These are phyloP conservation scores for Propithecus coquereli DNA, from an alignment of 2,113 vertebrate species.

Conservation along the genomic window DNA sequence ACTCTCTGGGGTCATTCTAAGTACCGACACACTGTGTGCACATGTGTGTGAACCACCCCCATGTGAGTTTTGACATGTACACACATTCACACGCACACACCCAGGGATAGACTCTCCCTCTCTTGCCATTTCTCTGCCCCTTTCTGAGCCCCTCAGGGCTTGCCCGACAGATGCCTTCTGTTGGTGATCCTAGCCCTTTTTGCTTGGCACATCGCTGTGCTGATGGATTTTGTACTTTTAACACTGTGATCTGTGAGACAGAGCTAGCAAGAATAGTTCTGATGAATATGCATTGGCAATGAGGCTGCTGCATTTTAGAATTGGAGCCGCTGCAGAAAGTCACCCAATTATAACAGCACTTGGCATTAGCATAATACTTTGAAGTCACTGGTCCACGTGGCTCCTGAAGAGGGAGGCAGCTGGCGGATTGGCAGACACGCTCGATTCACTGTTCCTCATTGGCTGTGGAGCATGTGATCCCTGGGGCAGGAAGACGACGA, in stretches of 20 bases:
- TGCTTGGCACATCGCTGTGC: neutral
- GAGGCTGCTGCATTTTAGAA: constrained; percentile 13
- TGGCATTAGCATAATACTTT: constrained; percentile 40
- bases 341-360: neutral
- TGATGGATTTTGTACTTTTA: constrained; percentile 45
- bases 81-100: neutral
- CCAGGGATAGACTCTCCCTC: neutral
- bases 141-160: neutral
- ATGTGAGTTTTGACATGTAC: rapidly evolving
- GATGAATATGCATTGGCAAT: constrained; percentile 58
- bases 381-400: constrained; percentile 18
- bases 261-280: constrained; percentile 17
- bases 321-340: constrained; percentile 30
- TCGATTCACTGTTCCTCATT: neutral
- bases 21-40: neutral
- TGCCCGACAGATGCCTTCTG: neutral
- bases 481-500: neutral
- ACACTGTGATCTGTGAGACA: constrained; percentile 49
- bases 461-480: neutral
- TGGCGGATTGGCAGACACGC: neutral
- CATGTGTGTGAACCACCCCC: rapidly evolving
- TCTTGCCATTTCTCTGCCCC: neutral
- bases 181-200: neutral
- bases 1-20: neutral
- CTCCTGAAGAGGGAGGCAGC: neutral